Conservation (phyloP, 2,888 invertebrate genomes). For the Nasonovia ribisnigri region DNA sequence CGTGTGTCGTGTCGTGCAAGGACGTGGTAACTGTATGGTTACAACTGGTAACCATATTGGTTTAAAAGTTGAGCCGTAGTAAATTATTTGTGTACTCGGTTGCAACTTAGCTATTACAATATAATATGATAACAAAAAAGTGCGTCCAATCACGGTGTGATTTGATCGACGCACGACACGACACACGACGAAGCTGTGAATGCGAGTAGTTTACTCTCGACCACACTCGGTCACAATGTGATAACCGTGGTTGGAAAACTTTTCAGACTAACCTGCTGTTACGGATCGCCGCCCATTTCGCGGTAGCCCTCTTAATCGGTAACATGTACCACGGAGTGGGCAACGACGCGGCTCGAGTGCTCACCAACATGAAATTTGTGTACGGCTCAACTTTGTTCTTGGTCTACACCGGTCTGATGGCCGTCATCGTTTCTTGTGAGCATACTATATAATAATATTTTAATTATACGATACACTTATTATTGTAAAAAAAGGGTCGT, state of each 20-base stretch:
- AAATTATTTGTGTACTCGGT: no score
- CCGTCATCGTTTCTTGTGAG: constrained; percentile 94
- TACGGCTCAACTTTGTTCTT: constrained; percentile 91
- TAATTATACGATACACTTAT: neutral
- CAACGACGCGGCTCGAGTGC: constrained; percentile 83
- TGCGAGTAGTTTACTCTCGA: neutral
- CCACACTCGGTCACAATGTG: neutral
- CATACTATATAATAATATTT: constrained; percentile 69
- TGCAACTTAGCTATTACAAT: no score
- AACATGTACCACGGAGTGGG: constrained; percentile 89
- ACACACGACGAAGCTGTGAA: no score
- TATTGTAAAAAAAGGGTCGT: no score
- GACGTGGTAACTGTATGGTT: no score
- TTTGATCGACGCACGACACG: no score
- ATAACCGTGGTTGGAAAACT: neutral
- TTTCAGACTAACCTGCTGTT: constrained; percentile 82
- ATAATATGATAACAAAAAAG: no score
- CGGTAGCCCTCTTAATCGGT: constrained; percentile 88
- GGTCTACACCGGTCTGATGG: constrained; percentile 96
- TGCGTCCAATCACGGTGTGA: no score
- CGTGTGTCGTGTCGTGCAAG: no score
- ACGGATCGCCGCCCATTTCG: constrained; percentile 83
- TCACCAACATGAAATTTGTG: constrained; percentile 91
- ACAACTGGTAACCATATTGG: no score
- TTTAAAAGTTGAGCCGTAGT: no score